These are phyloP conservation scores for Pantherophis alleghaniensis DNA, from an alignment of 2,797 vertebrate genomes.

Conservation along the genomic window DNA sequence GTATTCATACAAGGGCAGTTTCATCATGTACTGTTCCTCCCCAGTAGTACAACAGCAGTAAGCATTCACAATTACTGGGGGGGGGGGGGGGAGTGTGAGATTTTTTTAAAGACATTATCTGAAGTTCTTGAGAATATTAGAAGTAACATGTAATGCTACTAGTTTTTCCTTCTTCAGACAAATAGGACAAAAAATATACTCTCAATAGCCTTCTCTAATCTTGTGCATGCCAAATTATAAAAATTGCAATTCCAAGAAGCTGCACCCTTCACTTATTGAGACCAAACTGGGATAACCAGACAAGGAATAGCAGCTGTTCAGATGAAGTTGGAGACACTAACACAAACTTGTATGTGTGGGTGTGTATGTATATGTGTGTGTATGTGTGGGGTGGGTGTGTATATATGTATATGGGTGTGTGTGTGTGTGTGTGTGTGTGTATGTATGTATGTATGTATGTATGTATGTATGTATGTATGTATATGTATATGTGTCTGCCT, in stretches of 20 bases:
- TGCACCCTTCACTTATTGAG: not conserved
- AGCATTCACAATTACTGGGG: constrained; percentile 13
- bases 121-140: not conserved
- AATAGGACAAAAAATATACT: not conserved
- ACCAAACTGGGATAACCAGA: not conserved
- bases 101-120: not conserved
- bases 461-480: too few relatives aligned
- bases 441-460: too few relatives aligned
- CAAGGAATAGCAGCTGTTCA: not conserved
- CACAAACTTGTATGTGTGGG: too few relatives aligned
- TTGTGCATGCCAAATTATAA: not conserved
- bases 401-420: too few relatives aligned
- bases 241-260: not conserved
- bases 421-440: too few relatives aligned
- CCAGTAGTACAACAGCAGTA: constrained; percentile 11
- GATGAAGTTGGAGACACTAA: too few relatives aligned
- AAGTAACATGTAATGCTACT: not conserved
- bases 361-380: too few relatives aligned
- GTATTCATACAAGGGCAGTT: constrained; percentile 33
- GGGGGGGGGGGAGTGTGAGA: not conserved
- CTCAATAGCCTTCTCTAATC: not conserved
- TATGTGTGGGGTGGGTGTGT: too few relatives aligned
- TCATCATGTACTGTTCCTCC: constrained; percentile 2
- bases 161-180: not conserved
- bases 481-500: too few relatives aligned